Base-by-base conservation (phyloP, 2,797 vertebrate genomes). In the Manis pentadactyla region DNA sequence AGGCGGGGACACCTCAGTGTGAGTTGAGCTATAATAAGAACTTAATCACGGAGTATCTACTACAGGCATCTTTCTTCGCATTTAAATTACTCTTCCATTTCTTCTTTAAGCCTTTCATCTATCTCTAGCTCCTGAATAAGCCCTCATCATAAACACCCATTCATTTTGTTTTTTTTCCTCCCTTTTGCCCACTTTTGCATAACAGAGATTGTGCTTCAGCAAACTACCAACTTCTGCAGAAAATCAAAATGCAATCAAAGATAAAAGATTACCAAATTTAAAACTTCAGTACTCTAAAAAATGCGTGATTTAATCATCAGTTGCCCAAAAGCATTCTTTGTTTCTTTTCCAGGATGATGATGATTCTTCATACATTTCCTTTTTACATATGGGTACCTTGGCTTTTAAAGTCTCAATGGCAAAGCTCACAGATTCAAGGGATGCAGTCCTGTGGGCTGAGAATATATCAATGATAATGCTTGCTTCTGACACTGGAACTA, bases 331-430 rank as follows among this genome's bases (percentile, higher is more conserved):
- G 83, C 99, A 99, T 94, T 99, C 99, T 95, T 99, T 99, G 97
- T 99, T 99, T 98, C 98, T 98, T 97, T 99, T 99, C 99, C 99
- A 99, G 95, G 98, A 97, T 95, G 98, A 98, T 83, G 98, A 98
- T 78, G 98, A 97, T 0, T 98, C 98, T 94, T 98, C 98, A 97
- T 99, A 99, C 39, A 99, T 96, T 97, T 99, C 99, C 99, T 99
- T 99, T 98, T 99, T 99, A 99, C 99, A 99, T 97, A 99, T 99
- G 53, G 99, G 99, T 27, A 99, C 97, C 0, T 92, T 99, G 69
- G 99, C 99, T 98, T 99, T 99, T 93, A 99, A 98, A 68, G 98
- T 98, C 29, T 98, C 98, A 75, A 99, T 99, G 97, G 99, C 99
- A 97, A 98, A 99, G 57, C 83, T 99, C 77, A 99, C 98, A 29